Base-by-base conservation (phyloP, 2,888 invertebrate genomes). In the Dioctria rufipes region DNA sequence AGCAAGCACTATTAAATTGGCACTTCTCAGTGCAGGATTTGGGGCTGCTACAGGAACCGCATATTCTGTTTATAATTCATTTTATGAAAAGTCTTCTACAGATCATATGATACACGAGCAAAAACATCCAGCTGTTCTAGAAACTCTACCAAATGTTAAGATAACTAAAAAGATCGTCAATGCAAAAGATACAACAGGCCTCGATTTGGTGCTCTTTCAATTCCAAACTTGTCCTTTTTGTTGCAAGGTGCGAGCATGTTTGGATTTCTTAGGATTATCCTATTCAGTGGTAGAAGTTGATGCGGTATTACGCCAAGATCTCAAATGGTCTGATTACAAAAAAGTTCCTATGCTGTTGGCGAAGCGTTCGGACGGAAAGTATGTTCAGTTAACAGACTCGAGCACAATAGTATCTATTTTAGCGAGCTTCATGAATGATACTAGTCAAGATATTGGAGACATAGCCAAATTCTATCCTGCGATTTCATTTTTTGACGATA, bases 191-290 rank as follows among this genome's bases (percentile, higher is more conserved):
- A 89, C 87, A 1, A 91, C 91, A 65, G 93, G 94, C 42, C 89
- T 97, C 80, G 94, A 96, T 84, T 89, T 99, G 66, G 94, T 96
- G 0, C 90, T 99, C 25, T 99, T 96, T 87, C 99, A 99, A 90
- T 99, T 98, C 87, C 95, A 98, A 86, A 98, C 98, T 0, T 99
- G 99, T 86, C 99, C 99, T 0, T 99, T 98, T 89, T 98, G 98
- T 89, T 98, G 98, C 87, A 99, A 98, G 91, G 89, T 89, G 2
- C 91, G 98, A 81, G 94, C 96, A 0, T 96, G 95, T 88, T 90
- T 99, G 9, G 98, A 99, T 89, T 97, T 94, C 85, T 93, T 95
- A 88, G 98, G 98, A 1, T 92, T 99, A 80, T 95, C 96, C 0
- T 99, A 99, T 88, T 95, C 99, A 85, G 92, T 99, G 5, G 95